Conservation (phyloP, 2,888 invertebrate species). For the Epiblema foenella region DNA sequence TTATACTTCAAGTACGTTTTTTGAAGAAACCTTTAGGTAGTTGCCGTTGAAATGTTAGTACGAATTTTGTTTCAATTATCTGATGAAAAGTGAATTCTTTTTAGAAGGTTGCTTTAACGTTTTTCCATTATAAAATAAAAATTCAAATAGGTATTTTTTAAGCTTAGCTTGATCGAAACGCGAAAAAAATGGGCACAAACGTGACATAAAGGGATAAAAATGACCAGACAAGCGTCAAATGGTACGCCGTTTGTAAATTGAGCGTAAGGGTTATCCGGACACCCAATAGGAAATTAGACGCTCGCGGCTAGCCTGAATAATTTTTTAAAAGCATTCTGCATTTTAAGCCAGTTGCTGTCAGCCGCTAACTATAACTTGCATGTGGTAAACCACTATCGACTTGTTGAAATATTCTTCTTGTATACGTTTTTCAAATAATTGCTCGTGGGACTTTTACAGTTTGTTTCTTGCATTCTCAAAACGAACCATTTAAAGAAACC, state of each 20-base stretch:
- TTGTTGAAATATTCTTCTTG: not conserved
- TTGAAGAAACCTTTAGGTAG: not conserved
- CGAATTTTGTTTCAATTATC: not conserved
- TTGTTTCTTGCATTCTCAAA: not conserved
- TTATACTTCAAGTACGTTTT: not conserved
- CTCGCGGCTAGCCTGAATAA: slow-evolving; percentile 7
- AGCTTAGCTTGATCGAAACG: not conserved
- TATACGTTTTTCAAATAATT: not conserved
- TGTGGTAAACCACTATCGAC: not conserved
- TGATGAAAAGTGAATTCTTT: not conserved
- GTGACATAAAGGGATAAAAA: slow-evolving; percentile 23
- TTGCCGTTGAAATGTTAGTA: not conserved
- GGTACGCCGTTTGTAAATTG: slow-evolving; percentile 30
- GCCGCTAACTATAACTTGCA: slow-evolving; percentile 5
- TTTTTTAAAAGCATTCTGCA: slow-evolving; percentile 43
- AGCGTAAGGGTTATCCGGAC: slow-evolving; percentile 17
- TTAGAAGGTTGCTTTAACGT: no score
- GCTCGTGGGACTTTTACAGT: not conserved
- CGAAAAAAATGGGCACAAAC: slow-evolving; percentile 21
- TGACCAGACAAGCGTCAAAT: slow-evolving; percentile 32
- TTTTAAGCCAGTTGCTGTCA: slow-evolving; percentile 42
- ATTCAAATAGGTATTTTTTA: no score
- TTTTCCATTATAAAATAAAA: no score
- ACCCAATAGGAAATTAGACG: slow-evolving; percentile 15
- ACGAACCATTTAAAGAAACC: no score